Base-by-base conservation (phyloP, 2,888 invertebrate species). In the Notocelia uddmanniana region DNA sequence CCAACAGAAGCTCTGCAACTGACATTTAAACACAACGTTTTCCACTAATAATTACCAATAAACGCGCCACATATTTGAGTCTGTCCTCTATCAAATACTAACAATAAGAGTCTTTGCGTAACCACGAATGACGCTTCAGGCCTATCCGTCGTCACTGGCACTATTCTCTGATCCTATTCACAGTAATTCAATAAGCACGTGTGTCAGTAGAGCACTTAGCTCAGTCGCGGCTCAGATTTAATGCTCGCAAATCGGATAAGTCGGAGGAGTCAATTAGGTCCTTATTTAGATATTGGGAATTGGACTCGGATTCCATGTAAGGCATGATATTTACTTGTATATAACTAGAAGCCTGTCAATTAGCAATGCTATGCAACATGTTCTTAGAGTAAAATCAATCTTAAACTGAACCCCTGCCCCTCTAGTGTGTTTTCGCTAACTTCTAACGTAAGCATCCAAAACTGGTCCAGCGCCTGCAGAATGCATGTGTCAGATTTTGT, bases 111-210 rank as follows among this genome's bases (percentile, higher is more conserved):
- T 18, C 26, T 11, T 19, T n/a, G n/a, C 6, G 55, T 55, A n/a
- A n/a, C 18, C 18, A 10, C 8, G 26, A 62, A 19, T 23, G 31
- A 19, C 45, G 48, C 31, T 31, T 62, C 48, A 18, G 26, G 37
- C 45, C 26, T 3, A 15, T 31, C 13, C 23, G 15, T 11, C 13
- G 23, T 6, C 37, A 60, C 67, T 55, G 45, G n/a, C 26, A 67
- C 26, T 34, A 59, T 55, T 50, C 34, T 15, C 62, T 37, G 62
- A 72, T 62, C 60, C 71, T 45, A 67, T 72, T 67, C 19, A 62
- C 72, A 15, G 55, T 72, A 72, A 72, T 68, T 72, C 62, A 72
- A 72, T 72, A 72, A 72, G 68, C 55, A 26, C 15, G n/a, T 31
- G 68, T 64, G 73, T 64, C 58, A 58, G 57, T 73, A 11, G 73